Conservation (phyloP, 2,113 vertebrate genomes). For the Tor tambroides region DNA sequence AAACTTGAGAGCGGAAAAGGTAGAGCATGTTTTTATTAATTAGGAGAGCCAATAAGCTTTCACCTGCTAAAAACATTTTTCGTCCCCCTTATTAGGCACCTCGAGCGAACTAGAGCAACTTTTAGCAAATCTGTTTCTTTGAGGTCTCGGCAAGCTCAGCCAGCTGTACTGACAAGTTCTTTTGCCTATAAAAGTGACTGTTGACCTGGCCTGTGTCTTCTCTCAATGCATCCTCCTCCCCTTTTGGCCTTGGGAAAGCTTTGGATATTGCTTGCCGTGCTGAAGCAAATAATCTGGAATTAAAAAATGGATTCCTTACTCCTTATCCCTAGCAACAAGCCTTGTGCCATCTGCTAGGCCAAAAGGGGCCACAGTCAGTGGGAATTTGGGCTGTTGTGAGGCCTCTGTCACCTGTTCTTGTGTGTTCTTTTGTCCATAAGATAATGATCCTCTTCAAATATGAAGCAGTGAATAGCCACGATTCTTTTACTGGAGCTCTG, state of each 20-base stretch:
- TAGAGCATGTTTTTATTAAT: conserved; percentile 89
- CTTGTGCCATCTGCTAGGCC: conserved; percentile 91
- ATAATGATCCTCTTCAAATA: conserved; percentile 53
- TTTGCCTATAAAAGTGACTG: conserved; percentile 50
- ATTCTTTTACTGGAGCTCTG: background rate
- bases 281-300: conserved; percentile 95
- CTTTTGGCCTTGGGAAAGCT: conserved; percentile 84
- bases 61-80: conserved; percentile 71
- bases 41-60: conserved; percentile 82
- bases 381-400: conserved; percentile 73
- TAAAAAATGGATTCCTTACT: conserved; percentile 92
- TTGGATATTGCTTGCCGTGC: conserved; percentile 86
- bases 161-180: conserved; percentile 77
- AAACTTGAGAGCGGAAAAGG: conserved; percentile 76
- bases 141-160: conserved; percentile 81
- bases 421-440: conserved; percentile 54
- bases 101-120: conserved; percentile 6
- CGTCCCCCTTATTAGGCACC: background rate
- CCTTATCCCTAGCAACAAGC: conserved; percentile 93
- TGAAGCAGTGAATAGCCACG: conserved; percentile 42
- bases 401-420: conserved; percentile 86
- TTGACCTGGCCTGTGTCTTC: conserved; percentile 73
- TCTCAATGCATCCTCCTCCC: conserved; percentile 69
- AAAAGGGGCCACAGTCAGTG: conserved; percentile 84
- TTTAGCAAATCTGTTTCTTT: conserved; percentile 35